A percentile compares a stretch with the other conserved stretches of the same genome.
Conservation (phyloP, 1,140 invertebrate genomes). For the Cotesia vestalis region DNA sequence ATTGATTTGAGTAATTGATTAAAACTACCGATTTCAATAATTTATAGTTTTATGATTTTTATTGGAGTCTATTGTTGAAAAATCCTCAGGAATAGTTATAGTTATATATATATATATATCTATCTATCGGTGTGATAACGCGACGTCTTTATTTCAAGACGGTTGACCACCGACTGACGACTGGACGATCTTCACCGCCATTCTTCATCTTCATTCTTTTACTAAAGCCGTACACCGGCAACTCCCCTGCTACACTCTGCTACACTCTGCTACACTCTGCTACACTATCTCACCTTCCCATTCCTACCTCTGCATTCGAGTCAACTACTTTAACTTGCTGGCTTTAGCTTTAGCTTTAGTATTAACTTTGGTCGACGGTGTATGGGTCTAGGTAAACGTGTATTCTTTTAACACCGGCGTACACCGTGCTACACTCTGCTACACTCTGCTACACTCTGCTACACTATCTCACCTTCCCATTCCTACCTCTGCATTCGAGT, state of each 20-base stretch:
- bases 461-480: conserved; percentile 34
- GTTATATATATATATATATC: neutral
- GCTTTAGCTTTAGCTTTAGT: too few species aligned
- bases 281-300: conserved; percentile 34
- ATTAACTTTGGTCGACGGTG: neutral
- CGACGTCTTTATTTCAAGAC: conserved; percentile 53
- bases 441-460: conserved; percentile 36
- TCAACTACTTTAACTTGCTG: neutral
- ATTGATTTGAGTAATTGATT: too few species aligned
- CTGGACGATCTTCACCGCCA: conserved; percentile 55
- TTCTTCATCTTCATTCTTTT: conserved; percentile 63
- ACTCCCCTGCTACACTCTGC: conserved; percentile 38
- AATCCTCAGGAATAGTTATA: too few species aligned
- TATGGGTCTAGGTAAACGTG: too few species aligned
- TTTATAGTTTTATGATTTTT: too few species aligned
- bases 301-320: neutral
- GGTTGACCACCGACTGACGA: conserved; percentile 63
- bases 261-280: conserved; percentile 35
- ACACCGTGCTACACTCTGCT: too few species aligned
- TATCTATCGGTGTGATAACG: neutral
- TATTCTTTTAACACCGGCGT: too few species aligned
- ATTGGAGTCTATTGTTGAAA: too few species aligned
- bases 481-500: neutral
- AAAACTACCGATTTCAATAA: too few species aligned
- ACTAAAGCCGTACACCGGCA: conserved; percentile 35